Evolutionary conservation across 2,797 vertebrate genomes (phyloP).

Genomic region (Eidolon dupreanum): DNA sequence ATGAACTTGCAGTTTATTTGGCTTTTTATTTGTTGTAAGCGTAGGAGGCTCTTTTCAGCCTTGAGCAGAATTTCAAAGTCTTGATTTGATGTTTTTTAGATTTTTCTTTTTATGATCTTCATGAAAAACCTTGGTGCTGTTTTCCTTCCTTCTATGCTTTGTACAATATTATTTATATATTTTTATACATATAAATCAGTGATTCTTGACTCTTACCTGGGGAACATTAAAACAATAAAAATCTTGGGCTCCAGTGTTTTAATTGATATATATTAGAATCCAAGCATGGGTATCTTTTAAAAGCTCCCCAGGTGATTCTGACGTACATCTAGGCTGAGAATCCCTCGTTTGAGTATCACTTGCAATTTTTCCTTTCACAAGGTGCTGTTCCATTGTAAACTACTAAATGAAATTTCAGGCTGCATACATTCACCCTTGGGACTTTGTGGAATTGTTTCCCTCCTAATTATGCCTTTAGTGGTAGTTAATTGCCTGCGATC

Average conservation of each 20-base stretch:
- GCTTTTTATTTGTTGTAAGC: background rate
- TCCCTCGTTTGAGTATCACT: background rate
- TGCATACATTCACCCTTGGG: background rate
- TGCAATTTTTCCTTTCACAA: background rate
- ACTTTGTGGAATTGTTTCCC: background rate
- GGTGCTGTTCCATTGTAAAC: background rate
- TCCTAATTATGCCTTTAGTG: background rate
- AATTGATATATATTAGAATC: background rate
- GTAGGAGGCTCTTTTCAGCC: background rate
- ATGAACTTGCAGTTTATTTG: background rate
- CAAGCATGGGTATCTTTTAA: background rate
- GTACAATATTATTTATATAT: background rate
- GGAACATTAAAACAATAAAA: background rate
- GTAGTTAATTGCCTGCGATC: background rate
- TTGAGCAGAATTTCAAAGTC: slow-evolving; percentile 5
- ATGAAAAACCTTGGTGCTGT: background rate
- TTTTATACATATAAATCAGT: background rate
- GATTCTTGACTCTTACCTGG: background rate
- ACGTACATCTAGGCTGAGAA: background rate
- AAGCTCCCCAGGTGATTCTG: background rate
- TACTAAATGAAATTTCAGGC: background rate
- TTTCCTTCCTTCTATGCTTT: background rate
- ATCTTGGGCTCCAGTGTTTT: background rate
- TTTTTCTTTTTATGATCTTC: background rate
- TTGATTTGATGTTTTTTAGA: background rate